Evolutionary conservation across 2,797 vertebrate species (phyloP).

Genomic region (Jordanella pulchra): DNA sequence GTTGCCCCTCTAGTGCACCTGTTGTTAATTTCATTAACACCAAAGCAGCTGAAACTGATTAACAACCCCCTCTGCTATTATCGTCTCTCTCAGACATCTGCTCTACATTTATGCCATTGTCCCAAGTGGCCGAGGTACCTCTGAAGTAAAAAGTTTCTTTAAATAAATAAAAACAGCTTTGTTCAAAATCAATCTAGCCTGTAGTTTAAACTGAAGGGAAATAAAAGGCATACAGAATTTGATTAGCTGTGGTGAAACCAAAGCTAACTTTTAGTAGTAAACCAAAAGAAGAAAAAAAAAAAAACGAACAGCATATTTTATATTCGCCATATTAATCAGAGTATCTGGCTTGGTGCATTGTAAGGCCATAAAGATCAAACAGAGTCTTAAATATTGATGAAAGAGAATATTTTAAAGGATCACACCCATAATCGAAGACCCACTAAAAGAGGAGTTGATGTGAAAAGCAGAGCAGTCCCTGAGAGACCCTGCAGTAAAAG

Average conservation of each 20-base stretch:
- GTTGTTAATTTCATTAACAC: no score
- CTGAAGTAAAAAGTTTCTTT: not conserved
- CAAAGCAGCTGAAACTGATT: no score
- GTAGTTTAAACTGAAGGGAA: constrained; percentile 25
- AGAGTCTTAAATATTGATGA: constrained; percentile 74
- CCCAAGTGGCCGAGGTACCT: not conserved
- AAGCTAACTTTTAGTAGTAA: constrained; percentile 56
- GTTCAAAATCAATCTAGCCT: not conserved
- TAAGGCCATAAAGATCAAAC: constrained; percentile 70
- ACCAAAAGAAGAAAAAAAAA: constrained; percentile 24
- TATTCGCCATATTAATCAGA: constrained; percentile 66
- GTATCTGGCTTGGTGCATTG: constrained; percentile 55
- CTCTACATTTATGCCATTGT: not conserved
- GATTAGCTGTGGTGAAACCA: constrained; percentile 50
- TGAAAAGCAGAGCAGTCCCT: constrained; percentile 60
- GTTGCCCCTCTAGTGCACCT: no score
- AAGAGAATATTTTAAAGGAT: constrained; percentile 70
- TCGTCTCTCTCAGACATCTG: not conserved
- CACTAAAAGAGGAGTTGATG: constrained; percentile 57
- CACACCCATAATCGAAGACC: constrained; percentile 63
- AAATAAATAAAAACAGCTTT: constrained; percentile 25
- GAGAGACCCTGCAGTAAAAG: constrained; percentile 50
- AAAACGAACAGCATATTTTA: constrained; percentile 44
- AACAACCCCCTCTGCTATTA: no score
- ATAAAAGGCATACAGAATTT: constrained; percentile 53